Evolutionary conservation across 2,113 vertebrate species (phyloP).

Genomic region (Mixornis gularis): DNA sequence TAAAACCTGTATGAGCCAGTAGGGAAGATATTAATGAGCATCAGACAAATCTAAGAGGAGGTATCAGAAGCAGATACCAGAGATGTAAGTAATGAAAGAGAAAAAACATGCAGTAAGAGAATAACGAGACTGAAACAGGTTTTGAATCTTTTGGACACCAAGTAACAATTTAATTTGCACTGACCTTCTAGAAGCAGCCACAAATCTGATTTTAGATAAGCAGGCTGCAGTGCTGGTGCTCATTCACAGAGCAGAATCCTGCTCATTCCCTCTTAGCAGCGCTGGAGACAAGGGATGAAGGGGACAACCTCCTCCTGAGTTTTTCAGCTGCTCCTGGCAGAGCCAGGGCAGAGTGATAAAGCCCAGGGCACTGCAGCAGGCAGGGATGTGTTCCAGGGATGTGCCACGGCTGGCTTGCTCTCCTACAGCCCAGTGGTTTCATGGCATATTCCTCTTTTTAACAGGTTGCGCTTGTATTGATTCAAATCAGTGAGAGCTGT

Average conservation of each 20-base stretch:
- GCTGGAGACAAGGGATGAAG: neutral
- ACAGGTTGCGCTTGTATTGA: neutral
- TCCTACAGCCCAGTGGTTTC: neutral
- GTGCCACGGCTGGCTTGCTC: neutral
- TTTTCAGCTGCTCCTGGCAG: neutral
- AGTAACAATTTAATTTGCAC: neutral
- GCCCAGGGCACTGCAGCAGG: neutral
- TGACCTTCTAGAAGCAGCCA: neutral
- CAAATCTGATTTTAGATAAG: neutral
- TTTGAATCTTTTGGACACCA: neutral
- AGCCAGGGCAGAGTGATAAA: neutral
- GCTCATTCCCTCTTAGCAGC: accelerated
- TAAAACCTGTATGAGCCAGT: neutral
- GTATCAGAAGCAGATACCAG: neutral
- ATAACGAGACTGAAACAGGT: neutral
- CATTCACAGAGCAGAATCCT: neutral
- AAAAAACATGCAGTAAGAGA: neutral
- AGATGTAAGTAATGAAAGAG: neutral
- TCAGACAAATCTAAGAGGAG: slow-evolving; percentile 16
- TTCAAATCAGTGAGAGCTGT: neutral
- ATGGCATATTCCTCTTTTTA: neutral
- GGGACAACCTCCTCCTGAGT: neutral
- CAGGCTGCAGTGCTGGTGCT: neutral
- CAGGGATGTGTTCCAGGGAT: neutral
- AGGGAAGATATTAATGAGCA: neutral